These are phyloP conservation scores for Schizopygopsis pylzovi DNA, from an alignment of 2,797 vertebrate genomes.

Conservation along the genomic window DNA sequence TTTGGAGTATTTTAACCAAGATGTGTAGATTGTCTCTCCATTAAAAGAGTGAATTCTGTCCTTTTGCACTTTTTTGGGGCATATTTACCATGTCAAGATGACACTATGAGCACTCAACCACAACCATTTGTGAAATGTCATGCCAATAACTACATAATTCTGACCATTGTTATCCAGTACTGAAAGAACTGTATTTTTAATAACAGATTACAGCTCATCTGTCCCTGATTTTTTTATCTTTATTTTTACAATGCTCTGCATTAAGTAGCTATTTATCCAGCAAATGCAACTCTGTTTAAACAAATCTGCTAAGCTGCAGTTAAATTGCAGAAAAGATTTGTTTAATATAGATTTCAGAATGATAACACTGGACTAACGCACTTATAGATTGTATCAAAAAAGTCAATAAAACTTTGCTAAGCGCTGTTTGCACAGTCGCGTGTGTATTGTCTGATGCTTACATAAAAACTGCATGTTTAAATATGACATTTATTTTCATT, in stretches of 20 bases:
- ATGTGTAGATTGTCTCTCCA: slow-evolving; percentile 64
- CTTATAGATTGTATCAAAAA: slow-evolving; percentile 63
- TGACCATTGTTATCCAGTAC: slow-evolving; percentile 9
- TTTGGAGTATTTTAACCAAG: slow-evolving; percentile 88
- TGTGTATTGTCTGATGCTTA: not conserved
- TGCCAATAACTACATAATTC: not conserved
- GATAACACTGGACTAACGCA: slow-evolving; percentile 62
- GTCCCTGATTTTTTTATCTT: not conserved
- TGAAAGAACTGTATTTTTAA: slow-evolving; percentile 30
- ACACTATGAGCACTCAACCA: slow-evolving; percentile 48
- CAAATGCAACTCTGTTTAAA: slow-evolving; percentile 28
- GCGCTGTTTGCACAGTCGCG: not conserved
- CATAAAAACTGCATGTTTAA: not conserved
- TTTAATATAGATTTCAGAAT: slow-evolving; percentile 51
- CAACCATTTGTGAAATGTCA: slow-evolving; percentile 24
- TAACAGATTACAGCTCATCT: not conserved
- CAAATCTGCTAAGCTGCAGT: slow-evolving; percentile 32
- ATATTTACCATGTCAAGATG: slow-evolving; percentile 50
- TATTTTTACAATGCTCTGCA: not conserved
- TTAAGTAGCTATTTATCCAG: slow-evolving; percentile 18
- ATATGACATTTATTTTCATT: not conserved
- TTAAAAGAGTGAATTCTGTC: slow-evolving; percentile 71
- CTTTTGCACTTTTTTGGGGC: slow-evolving; percentile 59
- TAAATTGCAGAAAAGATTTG: slow-evolving; percentile 15
- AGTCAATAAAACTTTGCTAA: slow-evolving; percentile 52